Percentiles rank a stretch among this genome's conserved stretches.
Conservation (phyloP, 2,113 vertebrate genomes). For the Elephantulus edwardii region DNA sequence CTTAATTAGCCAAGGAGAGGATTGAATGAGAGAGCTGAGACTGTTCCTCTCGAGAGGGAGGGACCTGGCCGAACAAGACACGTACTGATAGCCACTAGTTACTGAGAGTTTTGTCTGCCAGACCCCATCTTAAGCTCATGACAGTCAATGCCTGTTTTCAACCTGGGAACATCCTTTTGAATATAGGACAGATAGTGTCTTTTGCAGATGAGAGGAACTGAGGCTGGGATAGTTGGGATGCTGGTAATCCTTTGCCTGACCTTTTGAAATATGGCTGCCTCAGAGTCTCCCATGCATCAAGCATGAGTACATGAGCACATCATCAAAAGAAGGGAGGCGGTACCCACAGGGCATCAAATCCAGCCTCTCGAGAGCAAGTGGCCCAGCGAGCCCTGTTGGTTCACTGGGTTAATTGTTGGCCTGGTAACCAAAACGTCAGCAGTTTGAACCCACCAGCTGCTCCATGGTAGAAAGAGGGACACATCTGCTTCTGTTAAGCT, state of each 20-base stretch:
- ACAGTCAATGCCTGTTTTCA: not conserved
- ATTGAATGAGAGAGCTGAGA: not conserved
- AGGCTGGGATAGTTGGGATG: not conserved
- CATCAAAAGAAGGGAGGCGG: not conserved
- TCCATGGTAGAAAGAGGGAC: no score
- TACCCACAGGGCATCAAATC: not conserved
- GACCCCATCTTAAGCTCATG: accelerated
- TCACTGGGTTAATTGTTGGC: no score
- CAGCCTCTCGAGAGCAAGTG: not conserved
- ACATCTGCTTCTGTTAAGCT: no score
- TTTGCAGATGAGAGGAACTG: not conserved
- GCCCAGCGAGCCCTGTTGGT: no score
- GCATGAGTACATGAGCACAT: no score
- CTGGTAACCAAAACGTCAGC: no score
- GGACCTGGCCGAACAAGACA: not conserved
- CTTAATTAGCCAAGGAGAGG: slow-evolving; percentile 31
- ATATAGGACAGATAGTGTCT: not conserved
- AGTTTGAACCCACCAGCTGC: no score
- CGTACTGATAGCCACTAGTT: accelerated
- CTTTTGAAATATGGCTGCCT: not conserved
- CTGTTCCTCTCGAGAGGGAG: not conserved
- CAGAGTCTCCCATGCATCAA: not conserved
- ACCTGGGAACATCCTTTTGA: not conserved
- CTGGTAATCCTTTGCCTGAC: not conserved
- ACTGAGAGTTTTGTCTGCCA: accelerated